Evolutionary conservation across 2,888 invertebrate genomes (phyloP).

Genomic region (Atethmia centrago): DNA sequence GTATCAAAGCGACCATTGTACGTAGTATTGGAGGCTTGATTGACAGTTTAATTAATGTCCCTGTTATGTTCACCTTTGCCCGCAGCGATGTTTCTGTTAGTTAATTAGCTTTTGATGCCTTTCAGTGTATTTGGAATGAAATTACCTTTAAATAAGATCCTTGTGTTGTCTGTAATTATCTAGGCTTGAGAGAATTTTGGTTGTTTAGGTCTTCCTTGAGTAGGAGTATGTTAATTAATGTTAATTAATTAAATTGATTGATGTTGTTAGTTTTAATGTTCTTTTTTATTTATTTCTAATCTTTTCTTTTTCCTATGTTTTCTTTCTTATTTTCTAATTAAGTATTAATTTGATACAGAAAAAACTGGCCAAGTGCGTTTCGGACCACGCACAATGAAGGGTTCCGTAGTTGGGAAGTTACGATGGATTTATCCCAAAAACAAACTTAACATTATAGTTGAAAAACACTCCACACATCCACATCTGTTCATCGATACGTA

Average conservation of each 20-base stretch:
- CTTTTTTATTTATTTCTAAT: no score
- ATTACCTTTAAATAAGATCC: conserved; percentile 54
- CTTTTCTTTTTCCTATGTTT: no score
- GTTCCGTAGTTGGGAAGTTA: no score
- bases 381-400: no score
- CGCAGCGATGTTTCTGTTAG: conserved; percentile 53
- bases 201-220: neutral
- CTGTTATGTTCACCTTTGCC: conserved; percentile 68
- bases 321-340: no score
- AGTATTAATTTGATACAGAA: neutral
- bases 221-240: neutral
- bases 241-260: no score
- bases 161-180: conserved; percentile 41
- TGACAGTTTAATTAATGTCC: conserved; percentile 80
- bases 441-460: no score
- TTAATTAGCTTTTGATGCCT: conserved; percentile 62
- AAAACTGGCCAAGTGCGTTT: no score
- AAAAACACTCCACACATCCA: no score
- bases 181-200: neutral
- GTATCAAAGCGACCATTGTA: conserved; percentile 74
- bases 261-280: no score
- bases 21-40: conserved; percentile 72
- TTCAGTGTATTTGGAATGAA: conserved; percentile 56
- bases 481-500: no score
- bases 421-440: no score